Evolutionary conservation across 2,888 invertebrate genomes (phyloP).

Genomic region (Epinotia nisella): DNA sequence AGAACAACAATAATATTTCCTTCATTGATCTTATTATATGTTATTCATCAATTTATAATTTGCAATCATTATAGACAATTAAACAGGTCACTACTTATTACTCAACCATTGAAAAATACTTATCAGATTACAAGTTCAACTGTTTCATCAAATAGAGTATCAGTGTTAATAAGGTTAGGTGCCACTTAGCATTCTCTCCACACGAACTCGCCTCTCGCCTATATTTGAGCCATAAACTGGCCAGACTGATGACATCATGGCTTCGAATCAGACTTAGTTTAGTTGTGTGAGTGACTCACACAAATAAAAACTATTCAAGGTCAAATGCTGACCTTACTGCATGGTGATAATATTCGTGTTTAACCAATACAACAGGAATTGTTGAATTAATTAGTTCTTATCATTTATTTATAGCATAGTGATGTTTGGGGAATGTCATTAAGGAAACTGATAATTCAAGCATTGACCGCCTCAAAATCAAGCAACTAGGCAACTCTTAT

Average conservation of each 20-base stretch:
- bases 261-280: constrained; percentile 56
- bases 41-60: not conserved
- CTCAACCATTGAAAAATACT: not conserved
- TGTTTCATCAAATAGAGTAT: constrained; percentile 5
- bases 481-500: too few relatives aligned
- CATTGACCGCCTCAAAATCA: not conserved
- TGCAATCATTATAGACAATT: not conserved
- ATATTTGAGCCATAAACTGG: constrained; percentile 61
- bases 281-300: constrained; percentile 64
- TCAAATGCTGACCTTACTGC: constrained; percentile 51
- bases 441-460: not conserved
- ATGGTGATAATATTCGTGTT: constrained; percentile 45
- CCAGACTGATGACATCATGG: constrained; percentile 73
- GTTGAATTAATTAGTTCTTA: constrained; percentile 30
- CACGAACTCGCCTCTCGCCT: constrained; percentile 53
- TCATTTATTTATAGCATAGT: constrained; percentile 22
- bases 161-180: constrained; percentile 39
- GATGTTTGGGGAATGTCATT: not conserved
- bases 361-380: constrained; percentile 26
- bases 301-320: constrained; percentile 58
- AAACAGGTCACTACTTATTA: not conserved
- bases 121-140: not conserved
- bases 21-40: too few relatives aligned
- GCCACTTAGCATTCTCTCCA: constrained; percentile 66
- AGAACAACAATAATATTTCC: too few relatives aligned